Base-by-base conservation (phyloP, 1,140 invertebrate genomes). In the Aplysia californica region DNA sequence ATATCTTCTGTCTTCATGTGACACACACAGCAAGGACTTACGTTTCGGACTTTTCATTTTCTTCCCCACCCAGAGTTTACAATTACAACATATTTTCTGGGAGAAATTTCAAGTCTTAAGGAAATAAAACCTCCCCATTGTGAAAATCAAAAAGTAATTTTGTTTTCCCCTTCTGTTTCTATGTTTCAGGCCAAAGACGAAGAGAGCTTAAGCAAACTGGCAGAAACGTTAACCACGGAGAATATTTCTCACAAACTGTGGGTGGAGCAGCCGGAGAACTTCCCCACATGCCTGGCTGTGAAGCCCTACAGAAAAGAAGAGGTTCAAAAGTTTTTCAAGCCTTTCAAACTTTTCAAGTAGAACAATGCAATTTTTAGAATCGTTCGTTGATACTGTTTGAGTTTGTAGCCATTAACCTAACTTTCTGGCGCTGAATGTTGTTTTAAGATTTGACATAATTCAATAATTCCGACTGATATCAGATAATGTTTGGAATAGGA, bases 191-290 rank as follows among this genome's bases (percentile, higher is more conserved):
- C 94, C 69, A 92, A 93, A 50, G 93, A 96, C 92, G 95, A 97
- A 91, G 91, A 92, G 55, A 91, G 92, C 78, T 89, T 99, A 65
- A 90, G 90, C 39, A 91, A 92, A 81, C 87, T 98, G 2, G 91
- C 92, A 78, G 91, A 92, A 77, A 93, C 92, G 86, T 90, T 99
- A 64, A 91, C 91, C 59, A 91, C 93, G 81, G 93, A 94, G 79
- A 92, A 92, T 35, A 94, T 99, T 67, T 92, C 93, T 79, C 95
- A 98, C 88, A 98, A 98, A 89, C 85, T 99, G 26, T 99, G 98
- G 98, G 95, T 97, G 78, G 98, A 99, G 91, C 96, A 98, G 85
- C 97, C 97, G 20, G 98, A 99, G 92, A 96, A 98, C 90, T 95
- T 97, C 86, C 93, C 96, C 56, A 98, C 98, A 1, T 98, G 97